Percentiles rank a stretch among this genome's conserved stretches.
Evolutionary conservation across 2,797 vertebrate species (phyloP).

Genomic region (Varecia variegata): DNA sequence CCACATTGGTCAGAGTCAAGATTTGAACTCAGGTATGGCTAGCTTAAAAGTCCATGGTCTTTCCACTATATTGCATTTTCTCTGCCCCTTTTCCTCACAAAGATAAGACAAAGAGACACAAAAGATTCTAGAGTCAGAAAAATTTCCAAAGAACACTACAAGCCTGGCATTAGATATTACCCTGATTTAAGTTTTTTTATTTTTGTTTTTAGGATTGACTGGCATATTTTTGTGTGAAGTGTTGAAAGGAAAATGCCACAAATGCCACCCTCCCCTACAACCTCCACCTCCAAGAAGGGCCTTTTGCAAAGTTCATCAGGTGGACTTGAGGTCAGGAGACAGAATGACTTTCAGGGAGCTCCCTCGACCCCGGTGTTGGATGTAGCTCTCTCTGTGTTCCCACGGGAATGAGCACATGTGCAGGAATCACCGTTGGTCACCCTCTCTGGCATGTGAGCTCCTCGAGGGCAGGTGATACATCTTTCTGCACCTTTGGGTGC

Average conservation of each 20-base stretch:
- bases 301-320: background rate
- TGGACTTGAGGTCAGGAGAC: background rate
- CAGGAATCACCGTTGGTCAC: background rate
- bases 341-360: background rate
- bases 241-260: background rate
- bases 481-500: background rate
- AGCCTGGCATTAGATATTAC: background rate
- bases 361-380: background rate
- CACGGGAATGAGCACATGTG: background rate
- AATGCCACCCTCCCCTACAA: too few species aligned
- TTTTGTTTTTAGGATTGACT: background rate
- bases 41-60: background rate
- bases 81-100: background rate
- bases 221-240: background rate
- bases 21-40: background rate
- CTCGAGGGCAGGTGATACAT: background rate
- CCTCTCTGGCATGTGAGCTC: background rate
- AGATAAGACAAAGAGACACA: background rate
- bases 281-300: background rate
- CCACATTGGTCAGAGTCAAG: background rate
- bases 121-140: background rate
- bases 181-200: background rate
- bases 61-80: background rate
- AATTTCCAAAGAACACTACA: background rate
- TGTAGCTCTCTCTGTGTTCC: background rate